A percentile compares a stretch with the other conserved stretches of the same genome.
Evolutionary conservation across 1,140 invertebrate species (phyloP).

Genomic region (Pomacea maculata): DNA sequence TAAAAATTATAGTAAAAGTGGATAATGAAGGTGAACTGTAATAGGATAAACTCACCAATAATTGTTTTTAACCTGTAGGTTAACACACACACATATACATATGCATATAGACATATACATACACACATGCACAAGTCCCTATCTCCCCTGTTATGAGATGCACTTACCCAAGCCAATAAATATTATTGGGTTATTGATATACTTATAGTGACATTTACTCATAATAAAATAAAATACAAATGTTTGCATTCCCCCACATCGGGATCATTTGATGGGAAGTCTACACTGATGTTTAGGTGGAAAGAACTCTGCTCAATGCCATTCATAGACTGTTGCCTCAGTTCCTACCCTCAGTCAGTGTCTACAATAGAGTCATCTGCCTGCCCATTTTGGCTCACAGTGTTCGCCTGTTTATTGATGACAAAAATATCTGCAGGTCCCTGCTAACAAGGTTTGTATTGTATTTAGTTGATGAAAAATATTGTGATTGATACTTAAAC

Average conservation of each 20-base stretch:
- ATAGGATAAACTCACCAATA: too few species aligned
- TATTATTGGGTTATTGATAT: not conserved
- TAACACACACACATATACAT: too few species aligned
- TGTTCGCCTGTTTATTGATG: conserved; percentile 36
- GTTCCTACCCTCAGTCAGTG: not conserved
- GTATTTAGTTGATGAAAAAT: not conserved
- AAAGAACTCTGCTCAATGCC: conserved; percentile 4
- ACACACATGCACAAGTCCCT: not conserved
- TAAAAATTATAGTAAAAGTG: not conserved
- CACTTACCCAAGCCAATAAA: not conserved
- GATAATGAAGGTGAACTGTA: not conserved
- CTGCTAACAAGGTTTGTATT: not conserved
- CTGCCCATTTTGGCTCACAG: conserved; percentile 43
- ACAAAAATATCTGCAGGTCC: conserved; percentile 35
- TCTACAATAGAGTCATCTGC: conserved; percentile 1
- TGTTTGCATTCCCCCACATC: not conserved
- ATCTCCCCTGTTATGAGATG: not conserved
- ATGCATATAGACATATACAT: not conserved
- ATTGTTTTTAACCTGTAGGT: not conserved
- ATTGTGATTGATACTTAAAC: not conserved
- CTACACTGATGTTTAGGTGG: conserved; percentile 6
- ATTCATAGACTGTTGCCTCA: conserved; percentile 13
- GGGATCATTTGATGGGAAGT: not conserved
- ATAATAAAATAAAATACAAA: not conserved
- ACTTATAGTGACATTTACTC: too few species aligned